Conservation (phyloP, 2,888 invertebrate species). For the Mesorhabditis spiculigera region DNA sequence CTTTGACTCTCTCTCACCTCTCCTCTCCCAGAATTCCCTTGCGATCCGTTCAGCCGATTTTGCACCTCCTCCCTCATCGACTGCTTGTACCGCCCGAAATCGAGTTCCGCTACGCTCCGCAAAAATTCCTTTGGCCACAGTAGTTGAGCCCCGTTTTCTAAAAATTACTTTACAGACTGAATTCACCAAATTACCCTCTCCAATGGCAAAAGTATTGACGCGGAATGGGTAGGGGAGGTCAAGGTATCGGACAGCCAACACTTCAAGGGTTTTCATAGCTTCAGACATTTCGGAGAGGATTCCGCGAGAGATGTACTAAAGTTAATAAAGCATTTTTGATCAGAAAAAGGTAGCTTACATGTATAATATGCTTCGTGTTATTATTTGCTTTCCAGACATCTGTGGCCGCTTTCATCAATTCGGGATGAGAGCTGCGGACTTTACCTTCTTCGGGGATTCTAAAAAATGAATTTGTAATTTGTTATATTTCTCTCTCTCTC, state of each 20-base stretch:
- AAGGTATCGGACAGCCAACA: not conserved
- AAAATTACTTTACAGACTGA: not conserved
- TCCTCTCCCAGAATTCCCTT: not conserved
- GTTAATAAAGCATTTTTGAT: not conserved
- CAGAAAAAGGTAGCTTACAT: not conserved
- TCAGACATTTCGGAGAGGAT: not conserved
- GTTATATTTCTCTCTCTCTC: not conserved
- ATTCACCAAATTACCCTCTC: not conserved
- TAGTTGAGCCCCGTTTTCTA: not conserved
- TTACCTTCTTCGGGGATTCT: not conserved
- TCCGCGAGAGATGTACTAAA: not conserved
- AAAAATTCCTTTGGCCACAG: not conserved
- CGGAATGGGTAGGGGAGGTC: slow-evolving; percentile 1
- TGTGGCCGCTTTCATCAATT: not conserved
- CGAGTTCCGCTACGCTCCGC: not conserved
- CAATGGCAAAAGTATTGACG: slow-evolving; percentile 3
- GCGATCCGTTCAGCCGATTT: not conserved
- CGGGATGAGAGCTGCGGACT: not conserved
- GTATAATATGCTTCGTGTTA: not conserved
- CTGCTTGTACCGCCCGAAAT: not conserved
- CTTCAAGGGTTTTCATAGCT: not conserved
- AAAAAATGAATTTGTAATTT: not conserved
- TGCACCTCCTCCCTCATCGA: not conserved
- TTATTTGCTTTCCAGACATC: not conserved
- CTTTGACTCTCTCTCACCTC: not conserved